These are phyloP conservation scores for Condylura cristata DNA, from an alignment of 2,113 vertebrate species.

Conservation along the genomic window DNA sequence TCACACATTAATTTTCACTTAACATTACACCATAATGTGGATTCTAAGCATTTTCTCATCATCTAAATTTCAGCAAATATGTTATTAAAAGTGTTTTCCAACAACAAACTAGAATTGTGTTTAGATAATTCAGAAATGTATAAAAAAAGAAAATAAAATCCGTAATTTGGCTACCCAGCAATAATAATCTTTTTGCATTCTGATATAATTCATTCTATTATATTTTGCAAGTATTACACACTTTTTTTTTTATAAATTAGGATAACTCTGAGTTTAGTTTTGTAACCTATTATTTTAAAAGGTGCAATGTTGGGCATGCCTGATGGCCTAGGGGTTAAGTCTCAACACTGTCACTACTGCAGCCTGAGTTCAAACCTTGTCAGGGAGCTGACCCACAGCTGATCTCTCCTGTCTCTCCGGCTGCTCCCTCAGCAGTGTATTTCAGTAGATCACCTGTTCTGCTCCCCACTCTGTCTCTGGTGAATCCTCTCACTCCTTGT, in stretches of 20 bases:
- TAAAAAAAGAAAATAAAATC: slow-evolving; percentile 21
- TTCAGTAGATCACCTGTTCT: too few species aligned
- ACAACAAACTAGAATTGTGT: not conserved
- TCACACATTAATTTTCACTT: slow-evolving; percentile 5
- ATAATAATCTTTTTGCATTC: slow-evolving; percentile 4
- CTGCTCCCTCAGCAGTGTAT: too few species aligned
- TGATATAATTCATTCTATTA: not conserved
- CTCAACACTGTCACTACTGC: too few species aligned
- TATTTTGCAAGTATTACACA: not conserved
- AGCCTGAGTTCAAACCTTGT: too few species aligned
- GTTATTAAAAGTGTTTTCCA: not conserved
- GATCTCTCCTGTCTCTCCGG: too few species aligned
- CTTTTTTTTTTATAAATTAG: not conserved
- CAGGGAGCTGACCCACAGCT: too few species aligned
- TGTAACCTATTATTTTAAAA: not conserved
- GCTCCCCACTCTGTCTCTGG: too few species aligned
- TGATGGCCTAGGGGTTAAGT: too few species aligned
- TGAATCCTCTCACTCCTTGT: too few species aligned
- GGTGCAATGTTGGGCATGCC: not conserved
- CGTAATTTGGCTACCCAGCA: not conserved
- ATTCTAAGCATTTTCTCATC: not conserved
- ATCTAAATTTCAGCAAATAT: slow-evolving; percentile 11
- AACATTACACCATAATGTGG: not conserved
- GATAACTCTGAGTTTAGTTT: slow-evolving; percentile 13
- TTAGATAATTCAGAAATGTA: not conserved